Base-by-base conservation (phyloP, 2,113 vertebrate species). In the Hydropotes inermis region DNA sequence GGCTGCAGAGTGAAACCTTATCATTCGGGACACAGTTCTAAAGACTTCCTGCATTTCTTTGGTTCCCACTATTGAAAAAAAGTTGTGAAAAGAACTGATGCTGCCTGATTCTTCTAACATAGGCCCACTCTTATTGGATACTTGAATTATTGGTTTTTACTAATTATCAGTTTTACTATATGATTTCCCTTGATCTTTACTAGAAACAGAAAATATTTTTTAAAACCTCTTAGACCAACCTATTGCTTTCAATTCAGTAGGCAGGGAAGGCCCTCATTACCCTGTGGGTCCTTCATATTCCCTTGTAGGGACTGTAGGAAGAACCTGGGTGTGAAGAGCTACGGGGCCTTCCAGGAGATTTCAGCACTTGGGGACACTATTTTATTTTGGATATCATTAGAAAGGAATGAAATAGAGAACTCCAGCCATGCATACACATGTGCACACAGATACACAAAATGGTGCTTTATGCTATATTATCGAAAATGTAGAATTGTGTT, bases 11-110 rank as follows among this genome's bases (percentile, higher is more conserved):
- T 91, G 90, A 97, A 93, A 94, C 14, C 14, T 98, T 99, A 98
- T 97, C 74, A 78, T 93, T 74, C 52, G 74, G 47, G 84, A 95
- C 97, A 95, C 93, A 97, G 96, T 97, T 98, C 95, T 95, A 98
- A 98, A 97, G 97, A 98, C 98, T 98, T 98, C 98, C 98, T 98
- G 95, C 94, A 95, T 98, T 74, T 96, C 86, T 98, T 92, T 74
- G 96, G 60, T 96, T 60, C 95, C 97, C 95, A 98, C 74, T 94
- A 91, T 97, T 92, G 6, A 36, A 86, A 87, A 96, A 97, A 94
- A 95, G 87, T 33, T 70, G 94, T 97, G 95, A 96, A 96, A 98
- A 97, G 74, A 97, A 57, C 95, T 96, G 88, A 97, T 93, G 84
- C 78, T 52, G 81, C 95, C 88, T 43, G 93, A 67, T 93, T 92